Conservation (phyloP, 2,888 invertebrate species). For the Vannuccia rotundouncinata region DNA sequence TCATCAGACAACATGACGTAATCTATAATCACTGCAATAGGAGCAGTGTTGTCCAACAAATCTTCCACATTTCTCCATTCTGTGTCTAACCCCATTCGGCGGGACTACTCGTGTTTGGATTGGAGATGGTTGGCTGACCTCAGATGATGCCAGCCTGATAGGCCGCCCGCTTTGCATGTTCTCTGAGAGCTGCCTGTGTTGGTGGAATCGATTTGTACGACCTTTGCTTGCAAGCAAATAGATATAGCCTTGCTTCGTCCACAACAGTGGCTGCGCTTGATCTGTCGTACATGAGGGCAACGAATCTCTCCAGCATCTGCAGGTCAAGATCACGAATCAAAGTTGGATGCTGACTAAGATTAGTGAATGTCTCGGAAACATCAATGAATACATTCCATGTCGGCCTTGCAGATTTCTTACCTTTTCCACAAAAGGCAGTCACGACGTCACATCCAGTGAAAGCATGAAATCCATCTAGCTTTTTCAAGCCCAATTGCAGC, state of each 20-base stretch:
- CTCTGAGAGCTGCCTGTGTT: conserved; percentile 40
- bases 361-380: conserved; percentile 38
- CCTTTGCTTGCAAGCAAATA: conserved; percentile 44
- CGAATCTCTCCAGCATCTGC: conserved; percentile 41
- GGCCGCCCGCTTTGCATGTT: neutral
- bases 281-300: conserved; percentile 42
- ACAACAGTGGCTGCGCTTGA: conserved; percentile 41
- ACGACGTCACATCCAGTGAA: conserved; percentile 14
- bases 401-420: conserved; percentile 41
- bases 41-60: conserved; percentile 41
- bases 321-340: conserved; percentile 37
- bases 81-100: too few species aligned
- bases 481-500: conserved; percentile 12
- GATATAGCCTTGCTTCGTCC: conserved; percentile 41
- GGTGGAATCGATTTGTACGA: conserved; percentile 42
- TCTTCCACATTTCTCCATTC: conserved; percentile 40
- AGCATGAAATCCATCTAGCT: neutral
- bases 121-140: neutral
- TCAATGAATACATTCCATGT: conserved; percentile 41
- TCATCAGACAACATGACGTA: too few species aligned
- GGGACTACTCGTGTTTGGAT: neutral
- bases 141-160: conserved; percentile 22
- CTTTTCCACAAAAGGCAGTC: neutral
- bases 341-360: conserved; percentile 36
- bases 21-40: too few species aligned